Evolutionary conservation across 64 coral and sea anemone genomes (phyloP).

Genomic region (Pachyseris speciosa): DNA sequence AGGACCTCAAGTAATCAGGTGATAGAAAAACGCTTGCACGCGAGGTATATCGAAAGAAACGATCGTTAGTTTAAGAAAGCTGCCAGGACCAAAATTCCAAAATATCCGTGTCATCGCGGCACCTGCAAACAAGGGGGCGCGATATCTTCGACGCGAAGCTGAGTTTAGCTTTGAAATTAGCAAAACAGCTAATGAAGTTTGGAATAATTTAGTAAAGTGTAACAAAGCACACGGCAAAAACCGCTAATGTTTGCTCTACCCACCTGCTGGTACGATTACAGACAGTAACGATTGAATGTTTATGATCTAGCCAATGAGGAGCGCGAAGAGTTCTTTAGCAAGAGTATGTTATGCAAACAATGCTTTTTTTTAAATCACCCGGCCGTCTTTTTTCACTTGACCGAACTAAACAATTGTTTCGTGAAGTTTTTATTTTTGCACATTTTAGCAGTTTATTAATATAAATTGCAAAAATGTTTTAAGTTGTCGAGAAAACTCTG

Average conservation of each 20-base stretch:
- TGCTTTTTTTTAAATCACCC: not conserved
- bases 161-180: not conserved
- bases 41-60: too few species aligned
- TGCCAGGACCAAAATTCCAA: too few species aligned
- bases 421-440: not conserved
- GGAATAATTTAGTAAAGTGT: conserved; percentile 1
- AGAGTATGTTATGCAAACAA: not conserved
- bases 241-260: not conserved
- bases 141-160: not conserved
- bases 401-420: not conserved
- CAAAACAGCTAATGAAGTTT: conserved; percentile 23
- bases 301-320: not conserved
- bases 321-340: not conserved
- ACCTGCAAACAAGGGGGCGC: not conserved
- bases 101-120: not conserved
- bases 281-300: not conserved
- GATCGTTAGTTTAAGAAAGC: too few species aligned
- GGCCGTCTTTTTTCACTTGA: not conserved
- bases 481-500: too few species aligned
- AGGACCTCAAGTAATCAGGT: too few species aligned
- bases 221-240: not conserved
- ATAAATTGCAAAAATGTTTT: too few species aligned
- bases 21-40: too few species aligned
- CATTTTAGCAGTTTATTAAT: not conserved
- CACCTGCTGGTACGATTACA: not conserved